Evolutionary conservation across 2,888 invertebrate genomes (phyloP).

Genomic region (Brachyptera risi): DNA sequence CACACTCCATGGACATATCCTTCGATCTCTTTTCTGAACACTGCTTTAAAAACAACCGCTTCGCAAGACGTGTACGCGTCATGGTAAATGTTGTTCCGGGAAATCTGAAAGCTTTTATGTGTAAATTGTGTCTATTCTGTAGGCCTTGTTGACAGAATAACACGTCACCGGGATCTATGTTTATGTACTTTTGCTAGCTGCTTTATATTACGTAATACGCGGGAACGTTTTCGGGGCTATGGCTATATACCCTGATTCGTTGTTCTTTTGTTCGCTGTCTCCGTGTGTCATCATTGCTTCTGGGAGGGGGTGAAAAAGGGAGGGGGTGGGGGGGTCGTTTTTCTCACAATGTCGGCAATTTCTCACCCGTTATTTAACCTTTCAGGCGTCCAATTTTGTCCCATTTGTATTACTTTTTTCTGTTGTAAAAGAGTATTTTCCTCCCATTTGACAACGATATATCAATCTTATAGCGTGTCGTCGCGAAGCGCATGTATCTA

Average conservation of each 20-base stretch:
- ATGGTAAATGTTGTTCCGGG: too few species aligned
- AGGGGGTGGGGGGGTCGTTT: neutral
- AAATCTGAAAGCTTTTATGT: neutral
- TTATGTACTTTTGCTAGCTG: neutral
- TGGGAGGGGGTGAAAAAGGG: too few species aligned
- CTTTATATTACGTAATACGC: neutral
- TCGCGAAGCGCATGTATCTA: too few species aligned
- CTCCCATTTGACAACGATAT: neutral
- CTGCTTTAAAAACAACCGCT: neutral
- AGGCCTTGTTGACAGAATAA: neutral
- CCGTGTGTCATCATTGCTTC: neutral
- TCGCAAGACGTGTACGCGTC: neutral
- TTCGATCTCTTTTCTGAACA: too few species aligned
- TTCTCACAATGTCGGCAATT: conserved; percentile 24
- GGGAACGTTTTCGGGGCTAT: neutral
- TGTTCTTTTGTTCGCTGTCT: conserved; percentile 3
- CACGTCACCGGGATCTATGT: neutral
- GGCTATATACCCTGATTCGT: too few species aligned
- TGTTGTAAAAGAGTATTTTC: neutral
- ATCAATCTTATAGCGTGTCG: neutral
- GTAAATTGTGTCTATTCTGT: neutral
- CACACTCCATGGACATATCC: too few species aligned
- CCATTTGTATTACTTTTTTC: conserved; percentile 23
- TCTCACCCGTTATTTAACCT: conserved; percentile 22
- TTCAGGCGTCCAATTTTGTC: conserved; percentile 22